Percentiles rank a stretch among this genome's conserved stretches.
phyloP scores from a whole-genome alignment of 2,888 invertebrate species.

The Lasioglossum lativentre region DNA sequence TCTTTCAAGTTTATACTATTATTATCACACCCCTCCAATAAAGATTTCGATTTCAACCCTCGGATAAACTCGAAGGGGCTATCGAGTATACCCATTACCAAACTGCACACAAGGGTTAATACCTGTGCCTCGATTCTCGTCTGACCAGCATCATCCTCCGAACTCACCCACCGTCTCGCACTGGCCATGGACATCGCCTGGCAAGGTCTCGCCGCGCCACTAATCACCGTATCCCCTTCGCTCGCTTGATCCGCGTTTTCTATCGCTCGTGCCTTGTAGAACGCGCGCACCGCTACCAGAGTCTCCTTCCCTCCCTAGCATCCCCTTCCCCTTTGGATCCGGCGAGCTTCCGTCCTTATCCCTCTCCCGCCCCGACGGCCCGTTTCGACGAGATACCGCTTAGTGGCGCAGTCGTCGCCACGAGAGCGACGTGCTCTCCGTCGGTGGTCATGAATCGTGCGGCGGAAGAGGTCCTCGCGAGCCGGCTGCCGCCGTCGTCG shows the following conservation, averaged over 20 bases:
- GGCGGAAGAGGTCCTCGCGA: conserved; percentile 70
- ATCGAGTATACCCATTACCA: background rate
- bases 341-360: conserved; percentile 37
- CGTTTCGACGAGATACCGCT: conserved; percentile 63
- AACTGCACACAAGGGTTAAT: background rate
- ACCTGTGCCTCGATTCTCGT: background rate
- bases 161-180: background rate
- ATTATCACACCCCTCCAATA: background rate
- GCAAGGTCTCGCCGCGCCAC: conserved; percentile 6
- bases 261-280: background rate
- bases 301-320: conserved; percentile 42
- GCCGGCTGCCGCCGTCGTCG: conserved; percentile 60
- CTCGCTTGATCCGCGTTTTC: conserved; percentile 4
- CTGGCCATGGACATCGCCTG: background rate
- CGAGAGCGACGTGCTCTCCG: conserved; percentile 68
- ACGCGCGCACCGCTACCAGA: conserved; percentile 43
- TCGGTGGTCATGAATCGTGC: conserved; percentile 68
- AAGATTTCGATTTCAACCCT: background rate
- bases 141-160: background rate
- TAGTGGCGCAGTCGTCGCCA: conserved; percentile 68
- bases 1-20: background rate
- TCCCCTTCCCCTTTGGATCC: conserved; percentile 33
- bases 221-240: conserved; percentile 9
- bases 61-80: background rate
- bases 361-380: conserved; percentile 50